Evolutionary conservation across 1,140 invertebrate species (phyloP).

Genomic region (Parapsyche elsis): DNA sequence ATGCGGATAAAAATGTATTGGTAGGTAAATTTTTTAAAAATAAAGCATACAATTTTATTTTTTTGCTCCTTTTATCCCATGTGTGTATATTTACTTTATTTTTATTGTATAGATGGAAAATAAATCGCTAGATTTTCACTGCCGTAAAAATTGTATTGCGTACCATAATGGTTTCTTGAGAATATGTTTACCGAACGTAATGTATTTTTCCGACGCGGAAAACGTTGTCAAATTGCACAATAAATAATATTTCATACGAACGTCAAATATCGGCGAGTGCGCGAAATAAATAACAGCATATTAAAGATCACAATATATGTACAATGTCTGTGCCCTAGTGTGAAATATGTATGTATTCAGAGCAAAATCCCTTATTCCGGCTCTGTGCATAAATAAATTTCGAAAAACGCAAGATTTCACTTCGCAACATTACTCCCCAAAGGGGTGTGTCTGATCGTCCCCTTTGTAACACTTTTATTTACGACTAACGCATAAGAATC

Average conservation of each 20-base stretch:
- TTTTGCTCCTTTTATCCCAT: no score
- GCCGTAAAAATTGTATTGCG: background rate
- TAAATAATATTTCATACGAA: conserved; percentile 5
- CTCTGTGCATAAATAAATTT: conserved; percentile 21
- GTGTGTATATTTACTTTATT: no score
- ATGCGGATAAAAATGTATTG: no score
- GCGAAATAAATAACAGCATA: no score
- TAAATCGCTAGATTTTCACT: no score
- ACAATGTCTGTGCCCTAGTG: background rate
- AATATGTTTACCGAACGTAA: conserved; percentile 15
- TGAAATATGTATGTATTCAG: background rate
- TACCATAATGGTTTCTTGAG: conserved; percentile 3
- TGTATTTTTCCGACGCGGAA: conserved; percentile 15
- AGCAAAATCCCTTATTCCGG: background rate
- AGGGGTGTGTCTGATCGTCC: background rate
- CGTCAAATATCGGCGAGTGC: no score
- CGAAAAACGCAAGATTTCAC: conserved; percentile 1
- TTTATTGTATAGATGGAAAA: no score
- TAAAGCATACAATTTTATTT: no score
- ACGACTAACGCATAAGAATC: no score
- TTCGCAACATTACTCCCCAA: background rate
- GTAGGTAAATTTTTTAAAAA: no score
- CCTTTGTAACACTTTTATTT: no score
- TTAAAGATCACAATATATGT: background rate
- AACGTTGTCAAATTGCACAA: conserved; percentile 12